Percentiles rank a stretch among this genome's conserved stretches.
These are phyloP conservation scores for Bellardia pandia DNA, from an alignment of 2,888 invertebrate genomes.

Conservation along the genomic window DNA sequence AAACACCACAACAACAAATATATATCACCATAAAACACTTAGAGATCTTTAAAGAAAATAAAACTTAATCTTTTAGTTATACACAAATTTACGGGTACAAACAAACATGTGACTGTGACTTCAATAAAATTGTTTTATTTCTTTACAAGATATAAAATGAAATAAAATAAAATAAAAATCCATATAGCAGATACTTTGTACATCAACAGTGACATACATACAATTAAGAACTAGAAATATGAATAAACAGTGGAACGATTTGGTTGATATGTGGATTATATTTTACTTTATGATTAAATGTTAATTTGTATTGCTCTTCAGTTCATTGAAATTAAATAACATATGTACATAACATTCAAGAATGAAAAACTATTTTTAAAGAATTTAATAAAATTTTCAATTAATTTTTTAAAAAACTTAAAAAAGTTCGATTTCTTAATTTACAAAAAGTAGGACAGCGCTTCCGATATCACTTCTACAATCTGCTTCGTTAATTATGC, in stretches of 20 bases:
- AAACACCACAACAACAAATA: slow-evolving; percentile 33
- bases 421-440: too few relatives aligned
- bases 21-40: slow-evolving; percentile 69
- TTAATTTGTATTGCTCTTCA: too few relatives aligned
- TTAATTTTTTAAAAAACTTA: too few relatives aligned
- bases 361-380: too few relatives aligned
- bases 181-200: slow-evolving; percentile 81
- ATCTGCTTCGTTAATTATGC: too few relatives aligned
- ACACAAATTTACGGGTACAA: slow-evolving; percentile 56
- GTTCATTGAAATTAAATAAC: too few relatives aligned
- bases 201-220: slow-evolving; percentile 78
- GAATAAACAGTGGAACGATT: slow-evolving; percentile 13
- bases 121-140: slow-evolving; percentile 45
- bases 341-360: too few relatives aligned
- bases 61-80: slow-evolving; percentile 52
- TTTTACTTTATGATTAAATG: too few relatives aligned
- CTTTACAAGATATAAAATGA: slow-evolving; percentile 48
- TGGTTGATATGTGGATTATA: too few relatives aligned
- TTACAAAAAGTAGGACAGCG: too few relatives aligned
- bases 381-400: too few relatives aligned
- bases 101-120: slow-evolving; percentile 72
- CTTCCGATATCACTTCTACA: too few relatives aligned
- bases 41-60: slow-evolving; percentile 55
- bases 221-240: not conserved
- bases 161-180: slow-evolving; percentile 57